Percentiles rank a stretch among this genome's conserved stretches.
These are phyloP conservation scores for Chlorodrepanis virens DNA, from an alignment of 2,113 vertebrate species.

Conservation along the genomic window DNA sequence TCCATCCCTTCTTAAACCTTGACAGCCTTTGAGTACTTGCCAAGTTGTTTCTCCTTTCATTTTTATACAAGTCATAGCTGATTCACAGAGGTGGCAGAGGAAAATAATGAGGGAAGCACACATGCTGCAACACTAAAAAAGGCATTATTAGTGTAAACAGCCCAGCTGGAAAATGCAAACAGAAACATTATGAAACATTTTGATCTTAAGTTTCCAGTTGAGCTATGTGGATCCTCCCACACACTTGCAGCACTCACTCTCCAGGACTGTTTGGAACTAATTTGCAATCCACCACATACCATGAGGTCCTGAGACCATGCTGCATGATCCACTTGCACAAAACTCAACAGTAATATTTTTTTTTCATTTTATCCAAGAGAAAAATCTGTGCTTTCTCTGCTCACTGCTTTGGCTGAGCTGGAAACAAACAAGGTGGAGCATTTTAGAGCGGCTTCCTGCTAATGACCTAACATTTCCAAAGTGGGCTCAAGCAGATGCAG, in stretches of 20 bases:
- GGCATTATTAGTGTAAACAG: not conserved
- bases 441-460: not conserved
- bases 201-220: not conserved
- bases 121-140: not conserved
- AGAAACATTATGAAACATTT: not conserved
- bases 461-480: constrained; percentile 40
- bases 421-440: not conserved
- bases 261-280: not conserved
- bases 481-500: constrained; percentile 32
- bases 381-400: not conserved
- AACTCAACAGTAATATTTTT: not conserved
- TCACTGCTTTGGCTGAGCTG: not conserved
- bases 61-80: not conserved
- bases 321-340: not conserved
- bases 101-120: not conserved
- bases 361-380: not conserved
- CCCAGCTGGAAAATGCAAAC: constrained; percentile 17
- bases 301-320: not conserved
- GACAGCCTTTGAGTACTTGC: not conserved
- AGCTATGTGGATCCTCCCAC: not conserved
- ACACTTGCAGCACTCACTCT: not conserved
- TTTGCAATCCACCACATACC: not conserved
- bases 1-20: not conserved
- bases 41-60: not conserved
- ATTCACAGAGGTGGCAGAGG: not conserved